Evolutionary conservation across 2,888 invertebrate genomes (phyloP).

Genomic region (Apamea sordens): DNA sequence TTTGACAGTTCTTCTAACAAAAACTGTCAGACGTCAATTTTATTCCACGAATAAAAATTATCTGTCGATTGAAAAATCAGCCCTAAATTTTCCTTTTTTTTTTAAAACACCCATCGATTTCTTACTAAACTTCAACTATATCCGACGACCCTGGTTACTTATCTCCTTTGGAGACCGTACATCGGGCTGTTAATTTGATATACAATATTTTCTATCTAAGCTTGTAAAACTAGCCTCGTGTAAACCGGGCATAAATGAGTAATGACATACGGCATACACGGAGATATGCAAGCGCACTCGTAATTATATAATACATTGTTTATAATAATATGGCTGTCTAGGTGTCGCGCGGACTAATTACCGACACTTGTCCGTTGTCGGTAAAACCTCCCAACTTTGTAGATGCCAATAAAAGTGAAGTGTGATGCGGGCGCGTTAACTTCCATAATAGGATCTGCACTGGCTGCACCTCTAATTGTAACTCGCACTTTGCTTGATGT

Average conservation of each 20-base stretch:
- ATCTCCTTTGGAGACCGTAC: too few relatives aligned
- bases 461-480: background rate
- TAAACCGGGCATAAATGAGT: background rate
- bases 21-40: too few relatives aligned
- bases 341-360: slow-evolving; percentile 42
- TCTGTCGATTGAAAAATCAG: too few relatives aligned
- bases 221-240: background rate
- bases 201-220: too few relatives aligned
- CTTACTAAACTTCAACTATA: too few relatives aligned
- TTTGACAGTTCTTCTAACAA: too few relatives aligned
- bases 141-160: too few relatives aligned
- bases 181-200: too few relatives aligned
- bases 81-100: too few relatives aligned
- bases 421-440: slow-evolving; percentile 12
- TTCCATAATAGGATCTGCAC: background rate
- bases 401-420: slow-evolving; percentile 14
- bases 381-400: slow-evolving; percentile 35
- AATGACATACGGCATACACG: slow-evolving; percentile 28
- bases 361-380: slow-evolving; percentile 9
- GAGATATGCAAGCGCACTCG: slow-evolving; percentile 20
- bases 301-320: slow-evolving; percentile 61
- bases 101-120: too few relatives aligned
- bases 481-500: background rate
- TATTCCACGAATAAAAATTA: too few relatives aligned
- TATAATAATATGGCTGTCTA: slow-evolving; percentile 39